A percentile compares a stretch with the other conserved stretches of the same genome.
Conservation (phyloP, 2,888 invertebrate genomes). For the Alitta virens region DNA sequence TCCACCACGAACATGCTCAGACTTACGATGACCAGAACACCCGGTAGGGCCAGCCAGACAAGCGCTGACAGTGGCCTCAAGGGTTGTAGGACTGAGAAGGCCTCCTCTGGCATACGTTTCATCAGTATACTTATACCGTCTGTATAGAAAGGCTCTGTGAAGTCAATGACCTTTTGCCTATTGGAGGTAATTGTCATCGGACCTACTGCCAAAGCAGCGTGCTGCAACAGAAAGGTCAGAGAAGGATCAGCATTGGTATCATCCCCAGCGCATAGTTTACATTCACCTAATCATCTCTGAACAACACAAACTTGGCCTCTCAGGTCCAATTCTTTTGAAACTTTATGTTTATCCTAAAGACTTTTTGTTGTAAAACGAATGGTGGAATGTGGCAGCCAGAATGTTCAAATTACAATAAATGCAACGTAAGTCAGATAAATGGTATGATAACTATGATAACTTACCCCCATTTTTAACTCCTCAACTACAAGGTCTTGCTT, state of each 20-base stretch:
- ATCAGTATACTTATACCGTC: constrained; percentile 50
- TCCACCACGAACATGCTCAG: constrained; percentile 48
- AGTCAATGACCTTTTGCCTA: constrained; percentile 51
- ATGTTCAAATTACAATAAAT: no score
- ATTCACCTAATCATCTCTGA: no score
- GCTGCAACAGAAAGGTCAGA: constrained; percentile 34
- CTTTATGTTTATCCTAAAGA: no score
- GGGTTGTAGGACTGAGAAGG: constrained; percentile 44
- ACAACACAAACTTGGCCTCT: no score
- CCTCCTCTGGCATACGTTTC: constrained; percentile 38
- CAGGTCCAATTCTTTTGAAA: no score
- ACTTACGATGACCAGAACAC: constrained; percentile 46
- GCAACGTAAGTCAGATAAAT: no score
- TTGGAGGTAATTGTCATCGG: constrained; percentile 51
- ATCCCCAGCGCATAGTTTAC: no score
- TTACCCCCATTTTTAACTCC: constrained; percentile 1
- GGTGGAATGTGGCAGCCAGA: no score
- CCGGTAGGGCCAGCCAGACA: constrained; percentile 51
- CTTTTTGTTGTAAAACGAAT: no score
- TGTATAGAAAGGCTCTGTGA: constrained; percentile 55
- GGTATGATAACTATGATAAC: no score
- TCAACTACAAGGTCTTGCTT: not conserved
- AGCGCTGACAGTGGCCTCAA: constrained; percentile 43
- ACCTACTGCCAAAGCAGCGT: constrained; percentile 52
- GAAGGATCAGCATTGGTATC: no score